Evolutionary conservation across 2,113 vertebrate species (phyloP).

Genomic region (Scolopax mira): DNA sequence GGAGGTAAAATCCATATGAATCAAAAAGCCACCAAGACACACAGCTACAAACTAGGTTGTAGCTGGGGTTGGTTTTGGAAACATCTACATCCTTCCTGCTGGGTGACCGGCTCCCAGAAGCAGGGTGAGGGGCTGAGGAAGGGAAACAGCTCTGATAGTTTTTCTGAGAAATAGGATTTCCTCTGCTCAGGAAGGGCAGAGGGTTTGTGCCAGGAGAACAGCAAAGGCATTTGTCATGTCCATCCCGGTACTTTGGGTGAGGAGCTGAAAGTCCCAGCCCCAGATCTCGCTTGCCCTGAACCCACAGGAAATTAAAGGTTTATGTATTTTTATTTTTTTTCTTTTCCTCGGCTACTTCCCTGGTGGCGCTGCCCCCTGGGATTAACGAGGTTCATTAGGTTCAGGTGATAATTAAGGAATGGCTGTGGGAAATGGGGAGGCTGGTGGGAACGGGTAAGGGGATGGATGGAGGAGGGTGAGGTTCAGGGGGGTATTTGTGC

Average conservation of each 20-base stretch:
- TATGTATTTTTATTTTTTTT: not conserved
- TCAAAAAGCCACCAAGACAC: not conserved
- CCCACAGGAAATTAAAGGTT: not conserved
- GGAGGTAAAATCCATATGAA: not conserved
- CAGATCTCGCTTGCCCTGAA: not conserved
- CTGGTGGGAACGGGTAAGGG: not conserved
- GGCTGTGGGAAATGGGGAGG: accelerated
- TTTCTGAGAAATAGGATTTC: not conserved
- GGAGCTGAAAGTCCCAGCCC: too few relatives aligned
- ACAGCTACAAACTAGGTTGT: accelerated
- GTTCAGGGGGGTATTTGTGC: too few relatives aligned
- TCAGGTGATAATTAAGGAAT: not conserved
- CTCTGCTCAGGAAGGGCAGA: accelerated
- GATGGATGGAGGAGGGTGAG: too few relatives aligned
- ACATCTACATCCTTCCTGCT: not conserved
- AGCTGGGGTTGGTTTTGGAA: accelerated
- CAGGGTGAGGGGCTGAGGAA: not conserved
- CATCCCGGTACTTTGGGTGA: accelerated
- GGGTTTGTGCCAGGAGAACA: not conserved
- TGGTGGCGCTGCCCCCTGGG: accelerated
- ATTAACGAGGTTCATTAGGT: not conserved
- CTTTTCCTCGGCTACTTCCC: not conserved
- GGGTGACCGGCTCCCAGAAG: accelerated
- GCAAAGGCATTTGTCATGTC: accelerated
- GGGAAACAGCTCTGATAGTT: not conserved